Evolutionary conservation across 2,797 vertebrate species (phyloP).

Genomic region (Botia kubotai): DNA sequence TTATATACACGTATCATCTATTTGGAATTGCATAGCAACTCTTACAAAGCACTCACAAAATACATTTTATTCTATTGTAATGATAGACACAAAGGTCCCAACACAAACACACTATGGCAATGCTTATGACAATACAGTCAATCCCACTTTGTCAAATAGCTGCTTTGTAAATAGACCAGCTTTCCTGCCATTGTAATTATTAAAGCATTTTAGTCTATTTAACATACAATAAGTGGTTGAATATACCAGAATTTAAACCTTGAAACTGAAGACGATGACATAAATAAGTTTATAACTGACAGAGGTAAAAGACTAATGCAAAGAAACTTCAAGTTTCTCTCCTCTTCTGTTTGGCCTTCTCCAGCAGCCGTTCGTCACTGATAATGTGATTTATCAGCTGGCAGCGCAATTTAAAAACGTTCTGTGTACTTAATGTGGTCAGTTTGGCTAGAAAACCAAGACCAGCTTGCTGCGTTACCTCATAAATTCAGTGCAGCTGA

Average conservation of each 20-base stretch:
- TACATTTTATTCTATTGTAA: conserved; percentile 48
- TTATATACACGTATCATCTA: conserved; percentile 59
- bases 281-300: conserved; percentile 23
- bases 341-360: background rate
- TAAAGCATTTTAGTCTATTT: conserved; percentile 33
- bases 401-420: background rate
- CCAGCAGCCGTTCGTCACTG: background rate
- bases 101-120: conserved; percentile 20
- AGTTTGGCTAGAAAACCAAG: background rate
- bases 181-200: conserved; percentile 6
- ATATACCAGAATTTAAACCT: conserved; percentile 1
- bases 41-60: conserved; percentile 62
- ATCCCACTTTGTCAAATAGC: conserved; percentile 18
- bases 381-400: conserved; percentile 21
- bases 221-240: conserved; percentile 5
- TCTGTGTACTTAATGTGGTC: conserved; percentile 3
- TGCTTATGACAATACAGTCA: conserved; percentile 44
- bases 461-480: background rate
- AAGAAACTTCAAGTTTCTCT: background rate
- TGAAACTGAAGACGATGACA: background rate
- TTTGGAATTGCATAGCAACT: conserved; percentile 71
- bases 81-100: background rate
- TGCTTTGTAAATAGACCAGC: conserved; percentile 43
- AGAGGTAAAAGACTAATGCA: background rate
- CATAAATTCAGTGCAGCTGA: background rate